Evolutionary conservation across 1,140 invertebrate genomes (phyloP).

Genomic region (Pentalonia nigronervosa): DNA sequence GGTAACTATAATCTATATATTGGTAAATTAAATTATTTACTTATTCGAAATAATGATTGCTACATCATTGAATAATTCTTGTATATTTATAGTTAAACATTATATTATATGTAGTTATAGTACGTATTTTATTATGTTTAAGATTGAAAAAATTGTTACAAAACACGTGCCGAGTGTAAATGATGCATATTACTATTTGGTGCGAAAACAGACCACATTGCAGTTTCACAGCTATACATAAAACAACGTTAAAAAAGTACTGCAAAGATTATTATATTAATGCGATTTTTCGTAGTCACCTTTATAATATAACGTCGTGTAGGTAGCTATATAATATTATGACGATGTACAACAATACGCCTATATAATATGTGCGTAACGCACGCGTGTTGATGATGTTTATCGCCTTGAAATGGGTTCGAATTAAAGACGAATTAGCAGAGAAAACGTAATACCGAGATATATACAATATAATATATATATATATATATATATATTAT

Average conservation of each 20-base stretch:
- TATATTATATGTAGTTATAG: no score
- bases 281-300: no score
- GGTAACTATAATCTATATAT: no score
- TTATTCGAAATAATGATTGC: background rate
- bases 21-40: background rate
- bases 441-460: background rate
- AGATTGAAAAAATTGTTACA: background rate
- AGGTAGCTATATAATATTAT: background rate
- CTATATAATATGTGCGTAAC: background rate
- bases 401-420: background rate
- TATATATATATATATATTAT: no score
- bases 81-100: background rate
- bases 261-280: background rate
- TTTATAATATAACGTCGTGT: background rate
- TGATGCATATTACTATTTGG: background rate
- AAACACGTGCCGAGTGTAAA: background rate
- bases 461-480: background rate
- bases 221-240: background rate
- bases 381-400: background rate
- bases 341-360: background rate
- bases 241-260: background rate
- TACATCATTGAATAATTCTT: background rate
- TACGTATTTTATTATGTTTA: background rate
- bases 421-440: constrained; percentile 34
- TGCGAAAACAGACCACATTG: background rate